Percentiles rank a stretch among this genome's conserved stretches.
These are phyloP conservation scores for Tinamus guttatus DNA, from an alignment of 2,113 vertebrate genomes.

Conservation along the genomic window DNA sequence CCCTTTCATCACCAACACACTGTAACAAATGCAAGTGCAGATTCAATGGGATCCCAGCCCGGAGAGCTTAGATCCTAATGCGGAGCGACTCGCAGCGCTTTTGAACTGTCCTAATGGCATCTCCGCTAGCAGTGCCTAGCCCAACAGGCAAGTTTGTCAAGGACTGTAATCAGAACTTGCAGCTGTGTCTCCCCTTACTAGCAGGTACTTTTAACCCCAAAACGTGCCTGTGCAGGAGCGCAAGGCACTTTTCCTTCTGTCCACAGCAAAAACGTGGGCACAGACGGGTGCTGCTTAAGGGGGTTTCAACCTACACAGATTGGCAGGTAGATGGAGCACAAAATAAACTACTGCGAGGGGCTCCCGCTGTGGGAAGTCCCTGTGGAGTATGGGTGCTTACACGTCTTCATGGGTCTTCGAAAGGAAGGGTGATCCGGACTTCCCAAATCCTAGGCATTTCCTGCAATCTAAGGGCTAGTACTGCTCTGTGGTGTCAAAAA, in stretches of 20 bases:
- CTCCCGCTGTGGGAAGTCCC: fast-evolving
- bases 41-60: not conserved
- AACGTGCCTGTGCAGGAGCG: not conserved
- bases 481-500: not conserved
- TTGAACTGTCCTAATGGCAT: not conserved
- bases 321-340: not conserved
- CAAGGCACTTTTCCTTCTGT: not conserved
- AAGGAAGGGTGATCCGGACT: not conserved
- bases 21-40: not conserved
- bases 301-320: not conserved
- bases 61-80: not conserved
- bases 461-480: not conserved
- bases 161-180: not conserved
- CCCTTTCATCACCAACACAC: not conserved
- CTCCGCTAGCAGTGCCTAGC: not conserved
- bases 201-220: not conserved
- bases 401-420: not conserved
- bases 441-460: not conserved
- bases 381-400: not conserved
- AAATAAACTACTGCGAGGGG: not conserved
- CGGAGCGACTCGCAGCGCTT: not conserved
- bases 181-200: not conserved
- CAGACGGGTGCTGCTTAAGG: not conserved
- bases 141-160: not conserved
- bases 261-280: fast-evolving